Conservation (phyloP, 64 coral and sea anemone genomes). For the Pocillopora damicornis region DNA sequence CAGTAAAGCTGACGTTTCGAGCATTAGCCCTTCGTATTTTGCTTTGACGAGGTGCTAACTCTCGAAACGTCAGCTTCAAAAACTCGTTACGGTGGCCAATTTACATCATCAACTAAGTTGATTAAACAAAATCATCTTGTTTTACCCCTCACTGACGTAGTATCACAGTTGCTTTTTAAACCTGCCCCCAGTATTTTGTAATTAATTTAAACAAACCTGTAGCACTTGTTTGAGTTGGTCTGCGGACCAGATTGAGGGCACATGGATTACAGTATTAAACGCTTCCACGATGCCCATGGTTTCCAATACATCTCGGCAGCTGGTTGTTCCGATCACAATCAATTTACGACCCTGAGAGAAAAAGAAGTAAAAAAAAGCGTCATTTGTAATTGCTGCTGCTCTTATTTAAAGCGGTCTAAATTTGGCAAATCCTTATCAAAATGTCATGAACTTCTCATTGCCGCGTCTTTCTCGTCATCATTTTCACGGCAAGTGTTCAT, state of each 20-base stretch:
- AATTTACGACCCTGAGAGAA: conserved; percentile 73
- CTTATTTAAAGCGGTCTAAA: no score
- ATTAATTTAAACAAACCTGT: conserved; percentile 42
- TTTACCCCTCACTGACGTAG: no score
- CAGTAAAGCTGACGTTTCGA: no score
- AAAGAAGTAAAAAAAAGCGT: background rate
- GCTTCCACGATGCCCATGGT: conserved; percentile 88
- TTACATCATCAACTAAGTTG: no score
- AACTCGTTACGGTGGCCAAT: no score
- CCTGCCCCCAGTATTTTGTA: no score
- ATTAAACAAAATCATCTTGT: no score
- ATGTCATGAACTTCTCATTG: background rate
- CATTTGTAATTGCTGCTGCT: background rate
- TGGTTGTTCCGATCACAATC: conserved; percentile 95
- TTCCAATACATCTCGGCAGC: conserved; percentile 79
- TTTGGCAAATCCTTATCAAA: background rate
- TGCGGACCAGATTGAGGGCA: conserved; percentile 52
- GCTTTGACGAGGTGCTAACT: no score
- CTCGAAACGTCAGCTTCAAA: no score
- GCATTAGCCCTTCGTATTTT: no score
- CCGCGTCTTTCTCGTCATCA: background rate
- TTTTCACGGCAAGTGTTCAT: no score
- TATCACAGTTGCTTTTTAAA: no score
- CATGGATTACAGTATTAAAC: conserved; percentile 89
- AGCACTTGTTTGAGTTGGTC: conserved; percentile 71